These are phyloP conservation scores for Dynastes hyllus DNA, from an alignment of 2,888 invertebrate genomes.

Conservation along the genomic window DNA sequence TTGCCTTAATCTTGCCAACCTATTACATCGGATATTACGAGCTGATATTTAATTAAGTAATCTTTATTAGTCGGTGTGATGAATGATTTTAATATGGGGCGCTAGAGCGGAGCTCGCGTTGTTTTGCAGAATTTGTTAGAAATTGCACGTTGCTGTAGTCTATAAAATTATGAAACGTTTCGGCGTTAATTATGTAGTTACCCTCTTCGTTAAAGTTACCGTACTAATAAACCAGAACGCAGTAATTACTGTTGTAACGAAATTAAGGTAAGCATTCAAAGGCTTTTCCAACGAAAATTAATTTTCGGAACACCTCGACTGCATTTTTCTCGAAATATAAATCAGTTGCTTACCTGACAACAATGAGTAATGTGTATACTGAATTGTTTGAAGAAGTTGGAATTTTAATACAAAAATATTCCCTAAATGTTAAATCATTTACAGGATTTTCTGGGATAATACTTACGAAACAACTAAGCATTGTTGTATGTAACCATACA, in stretches of 20 bases:
- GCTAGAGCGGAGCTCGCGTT: conserved; percentile 16
- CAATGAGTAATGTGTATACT: neutral
- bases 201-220: conserved; percentile 29
- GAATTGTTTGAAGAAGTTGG: no score
- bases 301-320: neutral
- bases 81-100: conserved; percentile 41
- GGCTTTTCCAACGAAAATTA: conserved; percentile 5
- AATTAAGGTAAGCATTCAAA: conserved; percentile 30
- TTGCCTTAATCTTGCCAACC: conserved; percentile 7
- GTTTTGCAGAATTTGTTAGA: conserved; percentile 28
- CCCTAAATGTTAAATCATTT: no score
- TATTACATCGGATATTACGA: conserved; percentile 22
- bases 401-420: no score
- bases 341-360: neutral
- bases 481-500: no score
- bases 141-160: conserved; percentile 14
- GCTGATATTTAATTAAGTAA: conserved; percentile 41
- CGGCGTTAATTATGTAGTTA: conserved; percentile 36
- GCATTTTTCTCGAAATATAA: no score
- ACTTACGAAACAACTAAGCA: no score
- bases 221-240: conserved; percentile 27
- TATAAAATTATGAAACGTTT: conserved; percentile 29
- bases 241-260: conserved; percentile 24
- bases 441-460: no score
- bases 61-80: conserved; percentile 35